These are phyloP conservation scores for Campopleginae sp. DNA, from an alignment of 2,888 invertebrate species.

Conservation along the genomic window DNA sequence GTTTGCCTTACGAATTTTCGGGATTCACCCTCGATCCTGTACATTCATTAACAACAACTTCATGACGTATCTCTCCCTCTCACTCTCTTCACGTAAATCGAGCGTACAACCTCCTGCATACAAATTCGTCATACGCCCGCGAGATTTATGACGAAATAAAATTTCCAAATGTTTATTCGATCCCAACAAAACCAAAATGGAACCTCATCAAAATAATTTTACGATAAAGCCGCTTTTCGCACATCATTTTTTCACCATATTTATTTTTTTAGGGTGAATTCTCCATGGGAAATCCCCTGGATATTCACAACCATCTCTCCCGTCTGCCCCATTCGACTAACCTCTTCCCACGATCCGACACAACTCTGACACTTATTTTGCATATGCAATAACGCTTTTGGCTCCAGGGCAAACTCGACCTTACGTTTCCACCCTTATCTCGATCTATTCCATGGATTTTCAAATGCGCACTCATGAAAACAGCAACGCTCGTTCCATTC, in stretches of 20 bases:
- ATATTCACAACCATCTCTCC: slow-evolving; percentile 8
- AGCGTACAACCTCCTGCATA: not conserved
- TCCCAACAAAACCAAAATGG: not conserved
- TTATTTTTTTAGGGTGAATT: not conserved
- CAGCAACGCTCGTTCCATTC: not conserved
- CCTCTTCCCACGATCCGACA: not conserved
- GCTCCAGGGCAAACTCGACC: slow-evolving; percentile 26
- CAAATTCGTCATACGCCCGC: slow-evolving; percentile 13
- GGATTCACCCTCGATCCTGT: not conserved
- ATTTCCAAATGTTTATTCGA: not conserved
- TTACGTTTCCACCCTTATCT: slow-evolving; percentile 20
- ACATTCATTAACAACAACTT: slow-evolving; percentile 26
- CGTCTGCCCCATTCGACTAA: not conserved
- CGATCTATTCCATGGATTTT: slow-evolving; percentile 37
- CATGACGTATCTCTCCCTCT: slow-evolving; percentile 13
- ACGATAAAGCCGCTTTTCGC: not conserved
- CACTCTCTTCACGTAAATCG: not conserved
- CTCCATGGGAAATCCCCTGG: not conserved
- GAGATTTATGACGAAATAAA: slow-evolving; percentile 22
- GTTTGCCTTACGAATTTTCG: slow-evolving; percentile 18
- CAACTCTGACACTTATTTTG: slow-evolving; percentile 56
- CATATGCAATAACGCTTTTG: slow-evolving; percentile 66
- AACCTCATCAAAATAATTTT: not conserved
- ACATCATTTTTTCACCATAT: not conserved
- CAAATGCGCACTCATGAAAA: slow-evolving; percentile 25